phyloP scores from a whole-genome alignment of 1,140 invertebrate genomes.

The Drosophila bipectinata region DNA sequence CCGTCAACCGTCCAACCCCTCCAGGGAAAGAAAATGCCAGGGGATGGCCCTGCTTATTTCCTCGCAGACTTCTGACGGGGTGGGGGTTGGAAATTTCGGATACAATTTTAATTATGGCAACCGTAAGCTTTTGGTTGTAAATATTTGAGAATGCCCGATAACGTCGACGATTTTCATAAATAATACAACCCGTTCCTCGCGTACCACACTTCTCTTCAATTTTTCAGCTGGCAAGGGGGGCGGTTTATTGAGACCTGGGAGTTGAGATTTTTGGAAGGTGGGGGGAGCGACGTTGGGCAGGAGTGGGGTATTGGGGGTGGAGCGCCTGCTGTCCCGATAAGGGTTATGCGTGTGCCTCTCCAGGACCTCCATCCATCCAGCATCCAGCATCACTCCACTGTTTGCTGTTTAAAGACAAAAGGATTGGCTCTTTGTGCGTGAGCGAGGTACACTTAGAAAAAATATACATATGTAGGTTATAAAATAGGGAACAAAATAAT shows the following conservation, averaged over 20 bases:
- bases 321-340: conserved; percentile 67
- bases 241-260: neutral
- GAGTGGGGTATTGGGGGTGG: conserved; percentile 4
- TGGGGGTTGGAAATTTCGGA: conserved; percentile 60
- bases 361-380: conserved; percentile 22
- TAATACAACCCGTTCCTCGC: conserved; percentile 63
- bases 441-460: conserved; percentile 23
- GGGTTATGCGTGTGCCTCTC: conserved; percentile 59
- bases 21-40: neutral
- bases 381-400: conserved; percentile 28
- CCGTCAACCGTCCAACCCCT: conserved; percentile 7
- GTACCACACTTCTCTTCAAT: conserved; percentile 1
- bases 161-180: conserved; percentile 84
- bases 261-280: neutral
- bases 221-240: conserved; percentile 1
- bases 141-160: conserved; percentile 83
- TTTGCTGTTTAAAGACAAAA: conserved; percentile 75
- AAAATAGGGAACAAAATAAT: too few relatives aligned
- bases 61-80: neutral
- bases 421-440: conserved; percentile 70
- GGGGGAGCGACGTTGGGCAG: conserved; percentile 10
- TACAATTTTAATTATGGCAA: conserved; percentile 84
- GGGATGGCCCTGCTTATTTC: neutral
- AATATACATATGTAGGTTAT: too few relatives aligned
- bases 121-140: conserved; percentile 84